Percentiles rank a stretch among this genome's conserved stretches.
Evolutionary conservation across 2,797 vertebrate genomes (phyloP).

Genomic region (Okamejei kenojei): DNA sequence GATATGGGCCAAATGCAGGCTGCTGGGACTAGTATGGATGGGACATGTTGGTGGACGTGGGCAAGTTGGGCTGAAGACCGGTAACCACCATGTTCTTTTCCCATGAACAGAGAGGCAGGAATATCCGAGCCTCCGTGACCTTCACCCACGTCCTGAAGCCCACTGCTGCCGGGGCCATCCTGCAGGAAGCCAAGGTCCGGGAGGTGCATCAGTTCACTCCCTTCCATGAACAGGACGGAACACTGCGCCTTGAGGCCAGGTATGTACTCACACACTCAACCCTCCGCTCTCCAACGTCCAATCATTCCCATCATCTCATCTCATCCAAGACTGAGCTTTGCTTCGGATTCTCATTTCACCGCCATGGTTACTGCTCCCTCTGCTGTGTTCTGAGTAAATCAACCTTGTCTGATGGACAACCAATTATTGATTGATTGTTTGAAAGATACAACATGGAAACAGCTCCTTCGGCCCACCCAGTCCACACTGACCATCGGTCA

Average conservation of each 20-base stretch:
- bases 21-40: neutral
- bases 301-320: neutral
- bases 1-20: too few species aligned
- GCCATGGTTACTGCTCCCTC: too few species aligned
- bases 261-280: neutral
- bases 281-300: too few species aligned
- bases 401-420: too few species aligned
- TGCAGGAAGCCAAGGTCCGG: conserved; percentile 58
- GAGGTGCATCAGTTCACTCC: conserved; percentile 66
- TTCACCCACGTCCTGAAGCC: conserved; percentile 65
- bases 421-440: too few species aligned
- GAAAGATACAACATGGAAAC: too few species aligned
- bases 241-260: conserved; percentile 48
- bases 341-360: too few species aligned
- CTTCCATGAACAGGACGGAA: conserved; percentile 66
- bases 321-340: too few species aligned
- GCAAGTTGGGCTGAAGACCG: neutral
- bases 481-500: too few species aligned
- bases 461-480: too few species aligned
- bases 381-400: too few species aligned
- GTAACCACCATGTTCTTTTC: neutral
- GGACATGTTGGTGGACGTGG: neutral
- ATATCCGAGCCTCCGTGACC: conserved; percentile 56
- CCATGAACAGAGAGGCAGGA: conserved; percentile 60
- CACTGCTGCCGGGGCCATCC: conserved; percentile 53